A percentile compares a stretch with the other conserved stretches of the same genome.
Evolutionary conservation across 35 echinoderm and acorn worm species (phyloP).

Genomic region (Ptychodera flava): DNA sequence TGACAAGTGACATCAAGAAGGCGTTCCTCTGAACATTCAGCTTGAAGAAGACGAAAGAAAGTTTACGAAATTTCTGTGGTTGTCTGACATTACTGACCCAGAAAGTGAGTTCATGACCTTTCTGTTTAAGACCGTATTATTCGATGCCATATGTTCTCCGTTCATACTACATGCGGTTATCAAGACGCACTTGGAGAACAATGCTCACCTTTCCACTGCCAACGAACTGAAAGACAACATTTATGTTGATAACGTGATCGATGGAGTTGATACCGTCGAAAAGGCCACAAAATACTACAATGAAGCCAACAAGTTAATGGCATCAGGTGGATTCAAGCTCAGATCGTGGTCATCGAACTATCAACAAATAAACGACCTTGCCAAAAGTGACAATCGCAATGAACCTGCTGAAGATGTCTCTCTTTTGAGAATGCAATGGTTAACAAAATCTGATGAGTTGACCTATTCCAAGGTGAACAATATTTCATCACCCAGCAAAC

Average conservation of each 20-base stretch:
- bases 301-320: background rate
- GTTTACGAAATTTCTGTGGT: background rate
- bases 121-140: no score
- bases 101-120: background rate
- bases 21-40: no score
- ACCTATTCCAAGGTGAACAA: no score
- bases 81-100: background rate
- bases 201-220: background rate
- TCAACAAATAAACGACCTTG: no score
- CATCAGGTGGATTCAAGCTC: background rate
- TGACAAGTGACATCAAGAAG: no score
- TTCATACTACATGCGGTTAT: no score
- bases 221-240: background rate
- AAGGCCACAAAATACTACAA: constrained; percentile 3
- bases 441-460: no score
- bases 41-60: no score
- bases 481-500: background rate
- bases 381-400: no score
- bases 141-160: no score
- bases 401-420: no score
- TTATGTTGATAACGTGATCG: background rate
- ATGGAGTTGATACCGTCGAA: background rate
- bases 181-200: background rate
- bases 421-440: no score
- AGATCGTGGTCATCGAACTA: background rate